Evolutionary conservation across 2,797 vertebrate species (phyloP), one percentile per base, ranked within the genome.

Genomic region (Hylomyscus alleni): DNA sequence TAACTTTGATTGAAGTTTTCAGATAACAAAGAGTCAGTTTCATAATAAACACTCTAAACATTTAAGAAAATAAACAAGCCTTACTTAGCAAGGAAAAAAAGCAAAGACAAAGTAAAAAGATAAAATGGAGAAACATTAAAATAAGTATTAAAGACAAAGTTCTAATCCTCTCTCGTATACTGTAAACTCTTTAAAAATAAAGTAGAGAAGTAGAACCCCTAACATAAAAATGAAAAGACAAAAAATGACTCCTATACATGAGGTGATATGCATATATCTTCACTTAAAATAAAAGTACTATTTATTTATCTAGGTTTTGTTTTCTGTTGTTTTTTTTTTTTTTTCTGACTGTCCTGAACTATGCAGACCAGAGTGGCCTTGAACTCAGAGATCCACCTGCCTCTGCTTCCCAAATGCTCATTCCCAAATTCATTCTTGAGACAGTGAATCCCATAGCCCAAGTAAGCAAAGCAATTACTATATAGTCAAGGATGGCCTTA

Each of bases 41-140:
- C 54, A 76, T 47, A 84, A 89, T 37, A 69, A 78, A 73, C 56
- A 94, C 92, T 85, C 72, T 89, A 75, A 84, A 80, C 40, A 76
- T 40, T 65, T 69, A 86, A 52, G 31, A 86, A 86, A 54, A 72
- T 17, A 52, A 80, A 78, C 54, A 80, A 12, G 24, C 54, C 29
- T 58, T 58, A 13, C 69, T 47, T n/a, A n/a, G 47, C 40, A 65
- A 65, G 44, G 29, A 47, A 34, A 84, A 34, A 65, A 6, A 0
- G 50, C 10, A 90, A 37, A 90, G 72, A 19, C 50, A 73, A 82
- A 84, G 24, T 54, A 56, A 78, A 60, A 72, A 20, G 60, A 67
- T 85, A 87, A 87, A 22, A 13, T 62, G 40, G 20, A 6, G 37
- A 85, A 80, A 67, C 84, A 76, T 31, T 81, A 34, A 62, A 81